Conservation (phyloP, 35 echinoderm and acorn worm species). For the Stichopus chloronotus region DNA sequence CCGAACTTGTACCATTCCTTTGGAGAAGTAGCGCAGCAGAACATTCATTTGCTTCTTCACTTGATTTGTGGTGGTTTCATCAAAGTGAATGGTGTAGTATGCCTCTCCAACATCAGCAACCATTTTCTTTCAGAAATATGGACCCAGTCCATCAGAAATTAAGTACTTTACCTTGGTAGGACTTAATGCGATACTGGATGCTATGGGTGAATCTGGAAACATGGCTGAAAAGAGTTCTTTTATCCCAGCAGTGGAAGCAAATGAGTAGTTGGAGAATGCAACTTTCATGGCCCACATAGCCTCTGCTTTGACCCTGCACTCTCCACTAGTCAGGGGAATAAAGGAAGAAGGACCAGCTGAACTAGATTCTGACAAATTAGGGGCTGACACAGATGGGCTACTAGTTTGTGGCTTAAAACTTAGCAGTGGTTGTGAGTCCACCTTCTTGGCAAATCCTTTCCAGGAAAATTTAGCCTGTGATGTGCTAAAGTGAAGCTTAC, state of each 20-base stretch:
- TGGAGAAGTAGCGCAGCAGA: too few relatives aligned
- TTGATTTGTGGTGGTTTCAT: too few relatives aligned
- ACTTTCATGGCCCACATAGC: constrained; percentile 9
- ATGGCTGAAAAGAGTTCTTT: background rate
- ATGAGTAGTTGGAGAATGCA: constrained; percentile 4
- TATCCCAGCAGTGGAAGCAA: constrained; percentile 2
- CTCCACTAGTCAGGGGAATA: constrained; percentile 4
- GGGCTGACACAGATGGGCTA: background rate
- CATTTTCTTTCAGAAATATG: constrained; percentile 1
- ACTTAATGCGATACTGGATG: background rate
- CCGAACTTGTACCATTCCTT: too few relatives aligned
- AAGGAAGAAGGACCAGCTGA: background rate
- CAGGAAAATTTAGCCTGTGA: constrained; percentile 5
- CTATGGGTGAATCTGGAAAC: constrained; percentile 9
- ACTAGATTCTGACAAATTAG: too few relatives aligned
- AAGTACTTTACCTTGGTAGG: constrained; percentile 10
- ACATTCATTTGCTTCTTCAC: too few relatives aligned
- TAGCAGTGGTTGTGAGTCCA: background rate
- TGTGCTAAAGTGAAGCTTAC: constrained; percentile 10
- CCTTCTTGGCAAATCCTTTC: constrained; percentile 5
- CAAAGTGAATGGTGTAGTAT: constrained; percentile 11
- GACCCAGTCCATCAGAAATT: constrained; percentile 3
- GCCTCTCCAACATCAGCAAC: constrained; percentile 8
- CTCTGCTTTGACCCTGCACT: constrained; percentile 1
- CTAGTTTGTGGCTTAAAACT: constrained; percentile 6